phyloP scores from a whole-genome alignment of 2,113 vertebrate genomes.

The Salminus brasiliensis region DNA sequence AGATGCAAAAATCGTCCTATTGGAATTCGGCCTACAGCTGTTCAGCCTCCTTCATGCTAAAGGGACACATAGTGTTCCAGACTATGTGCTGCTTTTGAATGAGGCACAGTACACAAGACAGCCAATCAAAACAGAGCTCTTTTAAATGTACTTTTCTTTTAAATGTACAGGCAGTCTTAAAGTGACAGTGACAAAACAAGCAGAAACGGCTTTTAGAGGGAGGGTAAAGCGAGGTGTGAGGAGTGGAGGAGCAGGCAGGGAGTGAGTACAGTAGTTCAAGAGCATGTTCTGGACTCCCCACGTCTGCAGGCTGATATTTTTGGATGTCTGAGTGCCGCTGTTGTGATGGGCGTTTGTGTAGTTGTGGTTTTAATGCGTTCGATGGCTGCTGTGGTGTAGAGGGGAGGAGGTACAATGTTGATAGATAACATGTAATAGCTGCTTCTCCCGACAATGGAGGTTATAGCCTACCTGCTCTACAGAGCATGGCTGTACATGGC shows the following conservation, averaged over 20 bases:
- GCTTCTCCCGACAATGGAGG: slow-evolving; percentile 12
- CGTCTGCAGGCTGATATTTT: slow-evolving; percentile 50
- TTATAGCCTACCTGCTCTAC: neutral
- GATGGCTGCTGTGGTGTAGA: slow-evolving; percentile 10
- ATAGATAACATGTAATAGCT: slow-evolving; percentile 5
- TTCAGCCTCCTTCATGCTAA: no score
- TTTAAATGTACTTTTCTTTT: no score
- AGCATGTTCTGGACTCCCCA: slow-evolving; percentile 23
- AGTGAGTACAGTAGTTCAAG: slow-evolving; percentile 10
- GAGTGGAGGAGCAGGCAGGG: slow-evolving; percentile 29
- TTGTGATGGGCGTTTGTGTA: slow-evolving; percentile 21
- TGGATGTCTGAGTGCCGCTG: slow-evolving; percentile 44
- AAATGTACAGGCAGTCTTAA: no score
- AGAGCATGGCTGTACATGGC: neutral
- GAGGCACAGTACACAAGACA: no score
- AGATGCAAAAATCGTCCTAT: no score
- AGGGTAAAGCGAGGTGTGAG: no score
- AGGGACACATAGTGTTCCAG: no score
- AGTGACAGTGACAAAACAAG: no score
- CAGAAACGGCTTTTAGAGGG: no score
- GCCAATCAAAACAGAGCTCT: no score
- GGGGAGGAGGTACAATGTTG: neutral
- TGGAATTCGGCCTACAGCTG: no score
- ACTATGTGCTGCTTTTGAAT: no score
- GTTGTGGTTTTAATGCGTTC: slow-evolving; percentile 28